Evolutionary conservation across 2,888 invertebrate species (phyloP).

Genomic region (Leptopilina myrica): DNA sequence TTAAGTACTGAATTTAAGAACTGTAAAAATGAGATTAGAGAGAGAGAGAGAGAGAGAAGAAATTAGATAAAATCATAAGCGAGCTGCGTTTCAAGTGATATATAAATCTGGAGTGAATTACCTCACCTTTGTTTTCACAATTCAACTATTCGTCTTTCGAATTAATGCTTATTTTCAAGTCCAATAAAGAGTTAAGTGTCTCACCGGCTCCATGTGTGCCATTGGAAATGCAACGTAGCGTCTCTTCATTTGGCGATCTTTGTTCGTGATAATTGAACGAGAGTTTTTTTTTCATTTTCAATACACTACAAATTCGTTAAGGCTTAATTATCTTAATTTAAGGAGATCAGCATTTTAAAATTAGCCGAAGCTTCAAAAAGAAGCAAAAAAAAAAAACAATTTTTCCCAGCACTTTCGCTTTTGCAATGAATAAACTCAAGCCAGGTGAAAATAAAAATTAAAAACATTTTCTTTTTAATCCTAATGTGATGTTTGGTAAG

Average conservation of each 20-base stretch:
- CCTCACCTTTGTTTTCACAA: conserved; percentile 59
- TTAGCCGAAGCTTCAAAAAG: conserved; percentile 26
- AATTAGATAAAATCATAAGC: conserved; percentile 66
- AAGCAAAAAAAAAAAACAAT: not conserved
- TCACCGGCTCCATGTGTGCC: conserved; percentile 65
- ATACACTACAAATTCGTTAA: conserved; percentile 24
- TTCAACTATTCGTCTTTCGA: conserved; percentile 60
- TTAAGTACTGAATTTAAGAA: no score
- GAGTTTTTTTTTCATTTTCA: conserved; percentile 2
- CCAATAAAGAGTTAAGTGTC: conserved; percentile 64
- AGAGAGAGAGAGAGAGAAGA: not conserved
- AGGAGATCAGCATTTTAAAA: conserved; percentile 10
- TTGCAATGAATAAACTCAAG: not conserved
- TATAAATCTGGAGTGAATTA: conserved; percentile 70
- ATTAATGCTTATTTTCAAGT: conserved; percentile 61
- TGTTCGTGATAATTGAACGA: conserved; percentile 32
- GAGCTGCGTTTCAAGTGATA: conserved; percentile 70
- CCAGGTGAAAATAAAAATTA: conserved; percentile 2
- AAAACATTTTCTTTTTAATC: not conserved
- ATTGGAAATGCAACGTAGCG: conserved; percentile 73
- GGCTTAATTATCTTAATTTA: conserved; percentile 18
- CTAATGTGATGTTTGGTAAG: conserved; percentile 43
- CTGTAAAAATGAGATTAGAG: conserved; percentile 10
- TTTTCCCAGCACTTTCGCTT: not conserved
- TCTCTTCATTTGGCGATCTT: not conserved